Conservation (phyloP, 2,113 vertebrate genomes). For the Microcebus jonahi region DNA sequence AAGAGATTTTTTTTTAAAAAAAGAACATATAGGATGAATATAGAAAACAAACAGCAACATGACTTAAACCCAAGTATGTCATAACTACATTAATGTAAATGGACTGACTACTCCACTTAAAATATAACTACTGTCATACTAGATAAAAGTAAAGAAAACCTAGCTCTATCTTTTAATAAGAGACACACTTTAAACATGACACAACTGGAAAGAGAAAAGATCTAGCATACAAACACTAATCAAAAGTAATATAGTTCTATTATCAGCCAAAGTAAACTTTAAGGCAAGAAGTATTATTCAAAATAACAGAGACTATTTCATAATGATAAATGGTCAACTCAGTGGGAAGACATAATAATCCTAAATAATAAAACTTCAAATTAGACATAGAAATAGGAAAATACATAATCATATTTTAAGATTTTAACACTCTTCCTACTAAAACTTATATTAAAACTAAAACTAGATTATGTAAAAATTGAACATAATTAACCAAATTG, state of each 20-base stretch:
- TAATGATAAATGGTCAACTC: background rate
- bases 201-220: background rate
- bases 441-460: background rate
- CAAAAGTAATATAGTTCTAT: background rate
- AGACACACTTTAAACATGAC: background rate
- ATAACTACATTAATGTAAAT: background rate
- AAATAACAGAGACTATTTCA: background rate
- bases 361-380: background rate
- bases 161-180: background rate
- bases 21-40: background rate
- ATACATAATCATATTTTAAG: background rate
- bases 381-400: background rate
- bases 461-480: constrained; percentile 29
- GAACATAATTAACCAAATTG: background rate
- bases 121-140: background rate
- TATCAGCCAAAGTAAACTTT: background rate
- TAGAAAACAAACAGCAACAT: background rate
- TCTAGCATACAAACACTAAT: background rate
- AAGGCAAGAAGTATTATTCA: background rate
- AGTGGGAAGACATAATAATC: background rate
- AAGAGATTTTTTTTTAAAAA: background rate
- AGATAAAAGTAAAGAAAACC: background rate
- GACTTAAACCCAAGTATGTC: background rate
- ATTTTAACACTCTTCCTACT: background rate
- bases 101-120: background rate